These are phyloP conservation scores for Teleogryllus occipitalis DNA, from an alignment of 1,140 invertebrate species.

Conservation along the genomic window DNA sequence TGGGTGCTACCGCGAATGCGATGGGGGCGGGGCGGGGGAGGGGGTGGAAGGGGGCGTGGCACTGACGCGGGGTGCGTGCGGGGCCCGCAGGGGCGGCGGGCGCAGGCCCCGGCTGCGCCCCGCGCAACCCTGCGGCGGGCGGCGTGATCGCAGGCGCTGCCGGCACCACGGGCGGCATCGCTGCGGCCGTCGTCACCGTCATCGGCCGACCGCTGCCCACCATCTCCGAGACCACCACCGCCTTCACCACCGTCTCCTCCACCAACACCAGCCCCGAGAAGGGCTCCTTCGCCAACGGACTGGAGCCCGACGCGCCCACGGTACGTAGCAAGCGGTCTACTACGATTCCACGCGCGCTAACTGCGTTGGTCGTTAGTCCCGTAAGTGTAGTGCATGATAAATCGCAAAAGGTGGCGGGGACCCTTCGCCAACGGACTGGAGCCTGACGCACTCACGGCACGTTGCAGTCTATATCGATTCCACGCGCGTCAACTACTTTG, in stretches of 20 bases:
- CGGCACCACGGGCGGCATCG: slow-evolving; percentile 51
- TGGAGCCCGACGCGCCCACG: slow-evolving; percentile 55
- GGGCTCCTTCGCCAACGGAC: slow-evolving; percentile 54
- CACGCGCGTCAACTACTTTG: too few species aligned
- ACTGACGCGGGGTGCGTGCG: slow-evolving; percentile 28
- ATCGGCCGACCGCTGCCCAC: slow-evolving; percentile 61
- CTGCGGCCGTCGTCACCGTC: slow-evolving; percentile 61
- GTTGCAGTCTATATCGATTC: too few species aligned
- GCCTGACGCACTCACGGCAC: too few species aligned
- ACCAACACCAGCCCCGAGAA: slow-evolving; percentile 59
- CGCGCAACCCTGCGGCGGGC: slow-evolving; percentile 15
- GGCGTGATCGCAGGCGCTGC: slow-evolving; percentile 21
- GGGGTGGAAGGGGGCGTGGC: slow-evolving; percentile 21
- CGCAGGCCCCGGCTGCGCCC: slow-evolving; percentile 24
- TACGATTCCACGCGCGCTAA: too few species aligned
- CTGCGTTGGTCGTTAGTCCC: too few species aligned
- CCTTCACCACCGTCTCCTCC: slow-evolving; percentile 59
- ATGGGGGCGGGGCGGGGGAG: too few species aligned
- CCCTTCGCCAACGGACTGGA: too few species aligned
- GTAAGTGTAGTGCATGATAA: too few species aligned
- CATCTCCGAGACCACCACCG: slow-evolving; percentile 49
- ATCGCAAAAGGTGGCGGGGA: too few species aligned
- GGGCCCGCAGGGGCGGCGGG: too few species aligned
- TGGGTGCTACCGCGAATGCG: slow-evolving; percentile 31
- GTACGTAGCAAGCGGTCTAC: neutral